Conservation (phyloP, 1,140 invertebrate genomes). For the Antheraea mylitta region DNA sequence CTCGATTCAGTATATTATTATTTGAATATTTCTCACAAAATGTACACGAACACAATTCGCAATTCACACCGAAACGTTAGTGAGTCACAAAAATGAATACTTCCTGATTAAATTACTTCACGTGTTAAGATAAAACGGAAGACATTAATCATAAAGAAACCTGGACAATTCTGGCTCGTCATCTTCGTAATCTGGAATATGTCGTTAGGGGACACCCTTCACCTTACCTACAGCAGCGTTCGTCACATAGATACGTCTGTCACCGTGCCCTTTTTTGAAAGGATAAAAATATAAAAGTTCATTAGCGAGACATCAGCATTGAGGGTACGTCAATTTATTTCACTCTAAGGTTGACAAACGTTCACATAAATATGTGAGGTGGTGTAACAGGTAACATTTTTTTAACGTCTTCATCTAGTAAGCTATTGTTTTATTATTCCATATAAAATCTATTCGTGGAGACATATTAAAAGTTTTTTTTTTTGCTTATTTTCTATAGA, state of each 20-base stretch:
- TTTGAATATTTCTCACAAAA: too few relatives aligned
- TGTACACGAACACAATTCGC: too few relatives aligned
- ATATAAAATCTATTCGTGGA: too few relatives aligned
- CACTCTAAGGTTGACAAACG: constrained; percentile 13
- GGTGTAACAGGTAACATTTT: neutral
- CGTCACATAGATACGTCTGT: constrained; percentile 61
- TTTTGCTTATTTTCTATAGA: too few relatives aligned
- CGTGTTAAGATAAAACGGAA: constrained; percentile 35
- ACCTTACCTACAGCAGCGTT: constrained; percentile 64
- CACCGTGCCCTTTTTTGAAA: constrained; percentile 35
- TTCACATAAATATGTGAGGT: neutral
- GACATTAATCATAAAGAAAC: constrained; percentile 32
- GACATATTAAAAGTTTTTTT: too few relatives aligned
- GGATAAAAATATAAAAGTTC: constrained; percentile 63
- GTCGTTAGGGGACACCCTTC: constrained; percentile 46
- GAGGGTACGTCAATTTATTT: constrained; percentile 21
- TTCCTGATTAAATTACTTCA: constrained; percentile 18
- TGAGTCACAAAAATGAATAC: neutral
- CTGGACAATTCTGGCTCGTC: neutral
- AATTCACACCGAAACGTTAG: neutral
- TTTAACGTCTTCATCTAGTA: neutral
- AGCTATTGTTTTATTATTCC: too few relatives aligned
- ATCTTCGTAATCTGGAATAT: constrained; percentile 1
- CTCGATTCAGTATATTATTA: too few relatives aligned
- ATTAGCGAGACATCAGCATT: constrained; percentile 48